Base-by-base conservation (phyloP, 2,888 invertebrate species). In the Bibio marci region DNA sequence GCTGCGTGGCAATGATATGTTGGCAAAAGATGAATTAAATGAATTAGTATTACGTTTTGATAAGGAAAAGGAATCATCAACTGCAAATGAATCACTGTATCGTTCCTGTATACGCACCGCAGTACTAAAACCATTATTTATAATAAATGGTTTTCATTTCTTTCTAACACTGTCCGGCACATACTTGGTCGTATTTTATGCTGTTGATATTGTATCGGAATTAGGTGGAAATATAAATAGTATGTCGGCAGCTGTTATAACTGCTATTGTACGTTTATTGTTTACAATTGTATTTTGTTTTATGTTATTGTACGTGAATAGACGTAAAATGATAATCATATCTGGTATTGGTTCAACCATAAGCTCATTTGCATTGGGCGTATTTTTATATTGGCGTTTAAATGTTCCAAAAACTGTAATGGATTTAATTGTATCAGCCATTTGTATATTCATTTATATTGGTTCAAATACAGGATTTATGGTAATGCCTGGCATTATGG, bases 121-220 rank as follows among this genome's bases (percentile, higher is more conserved):
- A 15, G 75, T 80, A 1, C 54, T 77, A 6, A 82, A 81, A 50
- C 82, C 82, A 0, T 64, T 82, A 39, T 56, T 76, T 10, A 75
- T 82, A 34, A 76, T 81, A 49, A 76, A 78, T 50, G 63, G 73
- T 1, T 81, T 82, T 60, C 77, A 78, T 53, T 57, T 77, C 47
- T 65, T 81, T 44, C 80, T 81, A 56, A 74, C 79, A 46, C 59
- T 77, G 30, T 77, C 80, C 4, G 82, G 82, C 36, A 80, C 80
- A 14, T 82, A 78, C 51, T 66, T 82, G 12, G 71, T 82, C 40
- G 77, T 82, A 40, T 82, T 81, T 59, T 82, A 82, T 52, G 81
- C 80, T 1, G 77, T 80, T 1, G 77, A 80, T 48, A 76, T 82
- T 41, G 66, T 81, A 8, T 59, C 67, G 7, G 71, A 73, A 41